These are phyloP conservation scores for Folsomia manolachei DNA, from an alignment of 2,888 invertebrate species.

Conservation along the genomic window DNA sequence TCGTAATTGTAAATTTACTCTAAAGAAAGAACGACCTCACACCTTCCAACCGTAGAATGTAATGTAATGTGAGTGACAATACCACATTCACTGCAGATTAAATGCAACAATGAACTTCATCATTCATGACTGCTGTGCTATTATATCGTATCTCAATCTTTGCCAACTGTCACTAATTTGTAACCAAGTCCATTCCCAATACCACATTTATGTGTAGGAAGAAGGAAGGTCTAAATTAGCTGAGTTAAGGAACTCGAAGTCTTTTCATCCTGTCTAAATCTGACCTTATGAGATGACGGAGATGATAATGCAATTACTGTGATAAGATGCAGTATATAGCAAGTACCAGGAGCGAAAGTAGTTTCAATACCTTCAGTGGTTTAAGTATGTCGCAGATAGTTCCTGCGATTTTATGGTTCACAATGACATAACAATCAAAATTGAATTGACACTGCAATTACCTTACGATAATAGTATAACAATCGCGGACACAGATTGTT, in stretches of 20 bases:
- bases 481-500: not conserved
- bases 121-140: too few relatives aligned
- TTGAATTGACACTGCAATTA: not conserved
- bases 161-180: not conserved
- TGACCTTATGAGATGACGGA: not conserved
- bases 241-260: not conserved
- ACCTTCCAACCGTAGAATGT: not conserved
- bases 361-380: too few relatives aligned
- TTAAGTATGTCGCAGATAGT: too few relatives aligned
- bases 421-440: not conserved
- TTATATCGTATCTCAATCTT: too few relatives aligned
- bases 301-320: not conserved
- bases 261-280: too few relatives aligned
- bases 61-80: too few relatives aligned
- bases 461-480: not conserved
- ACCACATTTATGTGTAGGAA: too few relatives aligned
- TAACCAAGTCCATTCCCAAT: too few relatives aligned
- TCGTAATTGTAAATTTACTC: not conserved
- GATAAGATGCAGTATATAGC: too few relatives aligned
- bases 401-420: too few relatives aligned
- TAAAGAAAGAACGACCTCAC: not conserved
- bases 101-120: not conserved
- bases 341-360: too few relatives aligned
- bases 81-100: not conserved
- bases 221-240: not conserved